Evolutionary conservation across 2,797 vertebrate genomes (phyloP), one percentile per base, ranked within the genome.

Genomic region (Coendou prehensilis): DNA sequence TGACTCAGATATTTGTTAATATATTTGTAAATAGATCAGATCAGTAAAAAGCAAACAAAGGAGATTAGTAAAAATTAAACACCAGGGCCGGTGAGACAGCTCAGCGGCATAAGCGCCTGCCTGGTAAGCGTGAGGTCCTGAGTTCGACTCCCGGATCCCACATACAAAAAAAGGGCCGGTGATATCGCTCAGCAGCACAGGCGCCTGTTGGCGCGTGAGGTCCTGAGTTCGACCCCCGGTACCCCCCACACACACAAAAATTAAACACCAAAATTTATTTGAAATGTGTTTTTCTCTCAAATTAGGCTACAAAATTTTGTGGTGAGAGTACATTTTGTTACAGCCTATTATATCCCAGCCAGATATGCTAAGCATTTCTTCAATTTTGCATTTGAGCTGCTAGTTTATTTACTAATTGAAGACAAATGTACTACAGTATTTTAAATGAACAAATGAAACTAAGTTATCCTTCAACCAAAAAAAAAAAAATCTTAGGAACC

Each of bases 321-420:
- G 5, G n/a, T 92, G 2, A 54, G 10, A 33, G 8, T 61, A 54
- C 17, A 82, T 82, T 94, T 76, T 89, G 9, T 80, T 82, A 54
- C 30, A 80, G 67, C 13, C 7, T 71, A n/a, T 59, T 54, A 73
- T 71, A 92, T 80, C 13, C 6, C 57, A 52, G 6, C 41, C 79
- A 78, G 15, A 41, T 90, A 87, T 3, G 5, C 0, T 71, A 37
- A 61, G 26, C 14, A 78, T 78, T 52, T 89, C 17, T 1, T 26
- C 45, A 64, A 82, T 97, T 97, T 85, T 69, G 4, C 6, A 57
- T 52, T 94, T 87, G 87, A 64, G 93, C 56, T 94, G 37, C 61
- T 50, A 50, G 22, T 54, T 86, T 89, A 10, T 95, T 88, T 89
- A 73, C 30, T 85, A 83, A 22, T 63, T 89, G 11, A 78, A 93